These are phyloP conservation scores for Trichogramma pretiosum DNA, from an alignment of 1,140 invertebrate genomes.

Conservation along the genomic window DNA sequence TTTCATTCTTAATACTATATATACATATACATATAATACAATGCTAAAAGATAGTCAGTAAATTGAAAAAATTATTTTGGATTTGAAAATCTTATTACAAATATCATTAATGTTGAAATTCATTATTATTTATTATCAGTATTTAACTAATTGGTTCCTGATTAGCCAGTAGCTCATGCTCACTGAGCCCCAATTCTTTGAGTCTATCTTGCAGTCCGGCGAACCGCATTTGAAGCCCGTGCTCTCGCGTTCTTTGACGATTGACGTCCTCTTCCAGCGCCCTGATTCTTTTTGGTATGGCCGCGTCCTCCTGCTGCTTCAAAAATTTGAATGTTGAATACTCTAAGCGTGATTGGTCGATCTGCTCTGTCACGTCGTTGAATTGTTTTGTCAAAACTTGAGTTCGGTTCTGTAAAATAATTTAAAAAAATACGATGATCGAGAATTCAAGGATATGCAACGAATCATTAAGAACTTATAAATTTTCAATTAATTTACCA, in stretches of 20 bases:
- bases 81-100: too few species aligned
- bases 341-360: constrained; percentile 82
- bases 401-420: constrained; percentile 54
- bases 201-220: constrained; percentile 57
- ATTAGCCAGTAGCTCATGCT: too few species aligned
- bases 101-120: too few species aligned
- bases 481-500: constrained; percentile 44
- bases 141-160: too few species aligned
- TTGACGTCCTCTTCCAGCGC: constrained; percentile 86
- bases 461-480: constrained; percentile 6
- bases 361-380: constrained; percentile 78
- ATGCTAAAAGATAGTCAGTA: too few species aligned
- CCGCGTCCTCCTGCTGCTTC: constrained; percentile 80
- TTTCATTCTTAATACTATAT: too few species aligned
- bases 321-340: constrained; percentile 88
- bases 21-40: too few species aligned
- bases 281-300: constrained; percentile 81
- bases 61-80: too few species aligned
- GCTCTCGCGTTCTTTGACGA: constrained; percentile 84
- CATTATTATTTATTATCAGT: too few species aligned
- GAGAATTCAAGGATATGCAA: background rate
- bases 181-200: constrained; percentile 37
- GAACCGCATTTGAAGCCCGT: constrained; percentile 73
- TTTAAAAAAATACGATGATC: background rate
- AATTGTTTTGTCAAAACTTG: constrained; percentile 86